Evolutionary conservation across 2,797 vertebrate genomes (phyloP), one percentile per base, ranked within the genome.

Genomic region (Gallinago stenura): DNA sequence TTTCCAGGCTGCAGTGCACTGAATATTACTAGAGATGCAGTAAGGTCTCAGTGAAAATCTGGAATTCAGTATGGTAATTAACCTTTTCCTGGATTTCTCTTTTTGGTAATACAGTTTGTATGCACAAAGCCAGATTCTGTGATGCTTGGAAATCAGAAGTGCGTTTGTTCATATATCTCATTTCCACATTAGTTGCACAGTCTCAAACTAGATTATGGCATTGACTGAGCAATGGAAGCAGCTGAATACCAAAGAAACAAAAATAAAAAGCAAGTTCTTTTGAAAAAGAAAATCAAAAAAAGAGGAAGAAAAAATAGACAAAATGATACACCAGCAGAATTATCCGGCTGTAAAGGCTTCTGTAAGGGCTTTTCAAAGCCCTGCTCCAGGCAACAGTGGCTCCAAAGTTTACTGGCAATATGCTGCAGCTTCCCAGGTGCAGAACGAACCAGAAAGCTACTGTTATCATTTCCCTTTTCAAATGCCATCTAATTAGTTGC

Each of bases 291-390:
- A 61, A 77, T 68, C 2, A 75, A 86, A 72, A 72, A 94, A 89
- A 71, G 13, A 31, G 11, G 13, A 39, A 61, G 18, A 33, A 30
- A 80, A 80, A 77, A 83, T 8, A 58, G 62, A 60, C 7, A 78
- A 92, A 95, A 93, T 89, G 51, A 94, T 75, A 9, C 13, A 81
- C 90, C 91, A 89, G 64, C 82, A 93, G 65, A 94, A 97, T 78
- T 81, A 91, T 71, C 48, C 24, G 89, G 75, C 62, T 72, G 75
- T 70, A 94, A 84, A 85, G 58, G 58, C 33, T 60, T 58, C 57
- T 35, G 57, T 58, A 58, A 24, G 84, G 73, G 50, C 66, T 95
- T 96, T 95, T 95, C 91, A 93, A 97, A 92, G 88, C 48, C 43
- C 41, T 95, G 60, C 88, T 94, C 64, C 60, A 87, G 81, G 75